Evolutionary conservation across 37 sponge, comb jelly and placozoan species (phyloP).

Genomic region (Haliclona indistincta): DNA sequence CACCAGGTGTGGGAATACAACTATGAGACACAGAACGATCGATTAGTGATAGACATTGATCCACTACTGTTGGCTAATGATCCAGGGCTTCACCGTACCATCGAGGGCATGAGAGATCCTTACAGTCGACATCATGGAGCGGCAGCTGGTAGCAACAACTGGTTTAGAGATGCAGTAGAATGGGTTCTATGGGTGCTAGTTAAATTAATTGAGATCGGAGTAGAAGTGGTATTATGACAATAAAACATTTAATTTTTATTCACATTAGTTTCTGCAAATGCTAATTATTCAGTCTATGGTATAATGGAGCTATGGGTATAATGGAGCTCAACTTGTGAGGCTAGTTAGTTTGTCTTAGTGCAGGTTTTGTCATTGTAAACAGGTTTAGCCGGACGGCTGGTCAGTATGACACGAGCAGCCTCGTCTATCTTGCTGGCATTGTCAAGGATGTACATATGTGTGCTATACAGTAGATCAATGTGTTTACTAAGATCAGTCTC

Average conservation of each 20-base stretch:
- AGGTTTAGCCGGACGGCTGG: too few species aligned
- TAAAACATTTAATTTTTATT: background rate
- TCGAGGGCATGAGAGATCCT: background rate
- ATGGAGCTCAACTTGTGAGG: too few species aligned
- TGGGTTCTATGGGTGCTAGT: background rate
- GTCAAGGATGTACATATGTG: background rate
- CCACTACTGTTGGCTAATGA: slow-evolving; percentile 49
- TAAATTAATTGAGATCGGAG: background rate
- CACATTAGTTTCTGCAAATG: background rate
- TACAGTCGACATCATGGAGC: background rate
- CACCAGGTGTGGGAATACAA: slow-evolving; percentile 49
- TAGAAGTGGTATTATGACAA: background rate
- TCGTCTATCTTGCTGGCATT: background rate
- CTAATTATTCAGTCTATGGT: too few species aligned
- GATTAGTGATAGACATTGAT: slow-evolving; percentile 47
- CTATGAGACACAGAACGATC: slow-evolving; percentile 8
- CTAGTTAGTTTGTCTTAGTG: too few species aligned
- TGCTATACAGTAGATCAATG: background rate
- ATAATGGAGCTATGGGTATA: too few species aligned
- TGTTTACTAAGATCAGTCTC: background rate
- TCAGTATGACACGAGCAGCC: background rate
- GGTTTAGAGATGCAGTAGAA: background rate
- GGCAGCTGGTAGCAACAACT: background rate
- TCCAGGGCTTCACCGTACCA: slow-evolving; percentile 12
- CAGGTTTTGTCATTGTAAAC: too few species aligned